These are phyloP conservation scores for Dissostichus mawsoni DNA, from an alignment of 2,113 vertebrate species.

Conservation along the genomic window DNA sequence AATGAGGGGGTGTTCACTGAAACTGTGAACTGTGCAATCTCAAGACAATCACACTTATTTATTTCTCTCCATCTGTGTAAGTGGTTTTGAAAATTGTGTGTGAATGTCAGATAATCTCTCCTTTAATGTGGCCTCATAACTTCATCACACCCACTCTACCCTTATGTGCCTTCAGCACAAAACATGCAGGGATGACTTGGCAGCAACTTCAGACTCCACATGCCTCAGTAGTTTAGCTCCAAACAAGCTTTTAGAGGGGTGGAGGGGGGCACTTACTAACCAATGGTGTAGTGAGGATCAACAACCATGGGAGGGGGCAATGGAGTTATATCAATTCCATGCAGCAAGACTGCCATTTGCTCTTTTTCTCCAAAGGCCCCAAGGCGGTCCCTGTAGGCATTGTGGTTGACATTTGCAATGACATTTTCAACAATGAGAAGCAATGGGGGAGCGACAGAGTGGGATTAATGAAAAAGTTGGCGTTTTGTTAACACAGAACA, in stretches of 20 bases:
- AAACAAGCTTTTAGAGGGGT: background rate
- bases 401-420: conserved; percentile 26
- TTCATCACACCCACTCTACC: background rate
- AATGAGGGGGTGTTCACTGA: conserved; percentile 28
- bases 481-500: conserved; percentile 10
- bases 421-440: conserved; percentile 11
- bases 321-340: conserved; percentile 14
- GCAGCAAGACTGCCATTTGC: conserved; percentile 22
- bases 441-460: background rate
- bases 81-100: background rate
- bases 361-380: conserved; percentile 8
- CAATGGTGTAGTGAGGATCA: conserved; percentile 32
- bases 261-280: too few species aligned
- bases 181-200: background rate
- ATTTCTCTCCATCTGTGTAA: background rate
- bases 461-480: background rate
- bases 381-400: background rate
- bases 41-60: background rate
- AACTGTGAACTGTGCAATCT: background rate
- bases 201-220: background rate
- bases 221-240: background rate
- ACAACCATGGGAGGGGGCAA: conserved; percentile 49
- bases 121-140: background rate
- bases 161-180: too few species aligned
- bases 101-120: background rate